Evolutionary conservation across 2,113 vertebrate species (phyloP), one percentile per base, ranked within the genome.

Genomic region (Bujurquina vittata): DNA sequence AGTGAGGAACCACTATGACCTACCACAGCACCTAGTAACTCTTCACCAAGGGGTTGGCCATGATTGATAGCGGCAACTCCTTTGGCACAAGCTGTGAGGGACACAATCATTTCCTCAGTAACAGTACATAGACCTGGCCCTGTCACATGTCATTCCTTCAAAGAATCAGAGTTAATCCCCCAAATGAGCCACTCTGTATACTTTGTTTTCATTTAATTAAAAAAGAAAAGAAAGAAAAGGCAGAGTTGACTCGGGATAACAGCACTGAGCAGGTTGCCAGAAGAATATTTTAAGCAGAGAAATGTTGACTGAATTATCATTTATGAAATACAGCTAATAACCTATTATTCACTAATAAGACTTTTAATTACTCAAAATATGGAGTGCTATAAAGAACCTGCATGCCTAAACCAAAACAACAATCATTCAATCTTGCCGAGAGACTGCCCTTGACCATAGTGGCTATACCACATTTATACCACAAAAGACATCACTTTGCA

Each of bases 161-260:
- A 26, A 67, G 23, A 20, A 43, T 14, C 11, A 43, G 11, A 43
- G 40, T 43, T 69, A 49, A 12, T 72, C 65, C 11, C 23, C 65
- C 18, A 52, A 54, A 52, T 3, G 6, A 65, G 35, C 4, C 37
- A 59, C 5, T 43, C 37, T 76, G 10, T 33, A 52, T 26, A 55
- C 77, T 77, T 33, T 65, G 20, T 63, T 60, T 72, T 18, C 20
- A 54, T 60, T 85, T 62, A 46, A 22, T 80, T 54, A 58, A 54
- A 7, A 31, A 60, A 7, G 65, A 22, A 60, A 74, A 29, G 9
- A 31, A 37, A 62, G 22, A 14, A 23, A 37, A 58, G 14, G 56
- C 26, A 26, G 9, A 20, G 9, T 10, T 55, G 20, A 55, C 14
- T 60, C 4, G 26, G 20, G 12, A 18, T 31, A 12, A 20, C 63